Conservation (phyloP, 64 coral and sea anemone species). For the Cladopsammia gracilis region DNA sequence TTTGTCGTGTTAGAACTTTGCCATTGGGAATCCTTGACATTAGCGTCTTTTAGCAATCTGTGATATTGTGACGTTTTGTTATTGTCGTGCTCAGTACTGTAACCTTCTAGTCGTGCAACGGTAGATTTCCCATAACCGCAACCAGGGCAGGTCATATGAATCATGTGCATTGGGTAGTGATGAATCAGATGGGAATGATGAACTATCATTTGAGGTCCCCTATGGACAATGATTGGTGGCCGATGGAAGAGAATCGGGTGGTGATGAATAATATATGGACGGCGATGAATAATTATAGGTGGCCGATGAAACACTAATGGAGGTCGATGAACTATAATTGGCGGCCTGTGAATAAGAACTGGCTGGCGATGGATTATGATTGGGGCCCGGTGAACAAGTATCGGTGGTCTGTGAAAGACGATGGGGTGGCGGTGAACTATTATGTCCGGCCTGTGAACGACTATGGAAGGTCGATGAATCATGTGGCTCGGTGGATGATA, state of each 20-base stretch:
- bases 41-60: conserved; percentile 28
- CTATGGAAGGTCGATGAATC: conserved; percentile 87
- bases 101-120: conserved; percentile 67
- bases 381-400: conserved; percentile 92
- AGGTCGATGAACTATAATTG: conserved; percentile 93
- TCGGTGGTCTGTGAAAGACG: conserved; percentile 90
- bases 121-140: conserved; percentile 77
- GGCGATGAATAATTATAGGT: conserved; percentile 84
- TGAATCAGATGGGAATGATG: conserved; percentile 90
- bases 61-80: conserved; percentile 32
- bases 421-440: conserved; percentile 95
- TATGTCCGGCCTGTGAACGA: conserved; percentile 93
- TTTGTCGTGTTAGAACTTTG: conserved; percentile 66
- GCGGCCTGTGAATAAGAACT: conserved; percentile 84
- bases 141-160: conserved; percentile 83
- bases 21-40: conserved; percentile 26
- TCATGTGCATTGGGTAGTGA: conserved; percentile 79
- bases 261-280: conserved; percentile 93
- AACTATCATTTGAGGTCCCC: conserved; percentile 85
- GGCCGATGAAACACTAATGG: conserved; percentile 92
- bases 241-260: conserved; percentile 90
- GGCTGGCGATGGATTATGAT: conserved; percentile 98
- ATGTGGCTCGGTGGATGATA: conserved; percentile 95
- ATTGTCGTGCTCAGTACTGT: conserved; percentile 15
- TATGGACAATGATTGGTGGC: conserved; percentile 86